Conservation (phyloP, 2,888 invertebrate species). For the Amblyjoppa proteus region DNA sequence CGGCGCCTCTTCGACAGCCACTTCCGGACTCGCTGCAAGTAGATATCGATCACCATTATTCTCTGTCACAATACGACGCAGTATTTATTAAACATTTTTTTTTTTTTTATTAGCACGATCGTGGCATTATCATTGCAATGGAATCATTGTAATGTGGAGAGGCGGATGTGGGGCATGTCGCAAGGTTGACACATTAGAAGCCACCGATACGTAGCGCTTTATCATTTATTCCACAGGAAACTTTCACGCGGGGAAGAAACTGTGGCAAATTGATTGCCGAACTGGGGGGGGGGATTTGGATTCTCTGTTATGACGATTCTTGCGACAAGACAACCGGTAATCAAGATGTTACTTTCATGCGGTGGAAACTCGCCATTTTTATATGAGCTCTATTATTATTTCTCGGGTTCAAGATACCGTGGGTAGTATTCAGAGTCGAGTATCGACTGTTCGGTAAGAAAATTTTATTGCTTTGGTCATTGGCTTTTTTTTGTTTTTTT, state of each 20-base stretch:
- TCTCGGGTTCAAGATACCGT: neutral
- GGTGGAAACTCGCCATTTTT: neutral
- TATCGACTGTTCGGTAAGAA: neutral
- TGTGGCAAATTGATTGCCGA: constrained; percentile 56
- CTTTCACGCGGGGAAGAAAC: constrained; percentile 63
- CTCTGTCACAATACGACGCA: neutral
- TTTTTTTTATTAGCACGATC: neutral
- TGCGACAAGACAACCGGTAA: constrained; percentile 28
- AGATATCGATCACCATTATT: constrained; percentile 47
- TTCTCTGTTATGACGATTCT: constrained; percentile 16
- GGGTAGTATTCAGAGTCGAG: neutral
- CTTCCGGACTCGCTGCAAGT: constrained; percentile 72
- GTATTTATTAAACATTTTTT: neutral
- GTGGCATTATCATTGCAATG: constrained; percentile 3
- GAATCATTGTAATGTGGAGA: constrained; percentile 33
- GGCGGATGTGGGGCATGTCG: constrained; percentile 15
- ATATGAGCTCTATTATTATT: constrained; percentile 5
- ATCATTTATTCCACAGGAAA: constrained; percentile 55
- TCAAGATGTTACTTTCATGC: constrained; percentile 52
- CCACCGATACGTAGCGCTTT: constrained; percentile 12
- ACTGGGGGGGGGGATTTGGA: constrained; percentile 2
- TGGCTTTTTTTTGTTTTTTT: neutral
- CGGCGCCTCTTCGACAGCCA: constrained; percentile 68
- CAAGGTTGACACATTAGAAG: neutral
- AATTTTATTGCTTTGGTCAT: too few relatives aligned